Percentiles rank a stretch among this genome's conserved stretches.
Conservation (phyloP, 2,888 invertebrate genomes). For the Isoperla grammatica region DNA sequence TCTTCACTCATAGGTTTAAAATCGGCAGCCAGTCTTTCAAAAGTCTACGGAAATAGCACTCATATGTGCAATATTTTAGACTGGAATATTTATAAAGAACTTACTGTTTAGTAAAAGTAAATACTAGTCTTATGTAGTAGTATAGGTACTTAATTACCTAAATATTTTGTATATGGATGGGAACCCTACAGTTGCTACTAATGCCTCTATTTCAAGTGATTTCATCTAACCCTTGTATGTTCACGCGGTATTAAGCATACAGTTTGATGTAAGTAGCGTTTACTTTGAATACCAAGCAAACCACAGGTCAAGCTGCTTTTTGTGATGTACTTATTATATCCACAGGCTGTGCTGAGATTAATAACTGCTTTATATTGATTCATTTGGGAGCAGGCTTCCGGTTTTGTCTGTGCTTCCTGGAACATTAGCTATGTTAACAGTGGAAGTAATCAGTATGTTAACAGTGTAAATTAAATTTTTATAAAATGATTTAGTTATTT, state of each 20-base stretch:
- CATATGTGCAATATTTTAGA: neutral
- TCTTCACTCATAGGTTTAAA: too few relatives aligned
- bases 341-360: neutral
- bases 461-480: constrained; percentile 1
- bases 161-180: too few relatives aligned
- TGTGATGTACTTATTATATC: neutral
- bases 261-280: too few relatives aligned
- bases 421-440: neutral
- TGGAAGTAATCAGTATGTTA: neutral
- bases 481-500: neutral
- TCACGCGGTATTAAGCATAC: neutral
- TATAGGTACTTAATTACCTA: too few relatives aligned
- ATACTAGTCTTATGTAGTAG: neutral
- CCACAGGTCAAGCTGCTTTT: too few relatives aligned
- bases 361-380: neutral
- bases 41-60: too few relatives aligned
- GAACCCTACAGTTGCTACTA: neutral
- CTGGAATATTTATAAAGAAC: neutral
- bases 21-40: too few relatives aligned
- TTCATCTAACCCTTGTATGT: neutral
- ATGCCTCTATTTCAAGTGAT: neutral
- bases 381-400: neutral
- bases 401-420: neutral
- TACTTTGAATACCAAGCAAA: too few relatives aligned
- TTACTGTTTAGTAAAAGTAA: neutral